Evolutionary conservation across 2,113 vertebrate genomes (phyloP).

Genomic region (Callocephalon fimbriatum): DNA sequence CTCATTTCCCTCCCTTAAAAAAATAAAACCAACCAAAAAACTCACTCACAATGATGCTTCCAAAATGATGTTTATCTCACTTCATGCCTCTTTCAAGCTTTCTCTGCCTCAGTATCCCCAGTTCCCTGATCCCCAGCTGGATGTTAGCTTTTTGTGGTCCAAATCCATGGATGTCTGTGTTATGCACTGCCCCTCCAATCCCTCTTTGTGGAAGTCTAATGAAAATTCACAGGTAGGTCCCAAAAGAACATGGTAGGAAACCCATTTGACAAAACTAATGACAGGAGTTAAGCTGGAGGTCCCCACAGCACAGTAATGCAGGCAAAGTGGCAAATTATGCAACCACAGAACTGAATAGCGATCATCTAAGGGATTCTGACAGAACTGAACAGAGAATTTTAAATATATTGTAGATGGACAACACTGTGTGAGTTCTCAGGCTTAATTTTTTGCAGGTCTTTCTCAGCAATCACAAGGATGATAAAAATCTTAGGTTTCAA

Average conservation of each 20-base stretch:
- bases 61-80: background rate
- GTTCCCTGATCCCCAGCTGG: background rate
- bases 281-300: background rate
- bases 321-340: background rate
- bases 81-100: background rate
- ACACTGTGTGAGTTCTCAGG: background rate
- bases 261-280: background rate
- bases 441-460: background rate
- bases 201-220: background rate
- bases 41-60: background rate
- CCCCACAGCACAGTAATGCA: background rate
- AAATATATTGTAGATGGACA: background rate
- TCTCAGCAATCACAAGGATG: background rate
- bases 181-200: background rate
- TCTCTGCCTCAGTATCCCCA: background rate
- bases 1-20: background rate
- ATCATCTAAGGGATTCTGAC: background rate
- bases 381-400: background rate
- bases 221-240: background rate
- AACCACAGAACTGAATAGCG: background rate
- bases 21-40: background rate
- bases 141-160: background rate
- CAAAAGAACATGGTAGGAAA: background rate
- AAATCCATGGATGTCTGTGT: background rate
- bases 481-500: background rate